Evolutionary conservation across 2,888 invertebrate genomes (phyloP).

Genomic region (Ectemnius cavifrons): DNA sequence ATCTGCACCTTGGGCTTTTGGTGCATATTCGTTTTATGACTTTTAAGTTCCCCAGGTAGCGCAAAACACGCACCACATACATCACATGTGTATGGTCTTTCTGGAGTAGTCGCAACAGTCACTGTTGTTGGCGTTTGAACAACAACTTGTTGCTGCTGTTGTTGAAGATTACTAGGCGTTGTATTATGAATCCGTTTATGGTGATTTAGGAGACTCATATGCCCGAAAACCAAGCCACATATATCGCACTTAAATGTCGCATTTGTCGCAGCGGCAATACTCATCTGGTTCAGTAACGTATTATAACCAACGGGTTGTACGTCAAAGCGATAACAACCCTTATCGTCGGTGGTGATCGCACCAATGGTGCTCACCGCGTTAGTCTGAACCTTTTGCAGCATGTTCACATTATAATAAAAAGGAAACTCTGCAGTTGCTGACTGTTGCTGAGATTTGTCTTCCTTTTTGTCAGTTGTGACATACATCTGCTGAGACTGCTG

Average conservation of each 20-base stretch:
- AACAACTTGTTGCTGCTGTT: conserved; percentile 77
- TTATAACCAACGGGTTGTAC: conserved; percentile 85
- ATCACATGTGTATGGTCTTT: conserved; percentile 78
- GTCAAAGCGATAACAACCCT: conserved; percentile 79
- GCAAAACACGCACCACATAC: conserved; percentile 78
- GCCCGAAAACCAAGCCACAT: conserved; percentile 91
- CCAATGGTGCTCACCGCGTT: conserved; percentile 77
- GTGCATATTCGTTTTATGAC: conserved; percentile 79
- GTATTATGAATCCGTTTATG: conserved; percentile 89
- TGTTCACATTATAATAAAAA: conserved; percentile 79
- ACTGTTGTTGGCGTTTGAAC: conserved; percentile 77
- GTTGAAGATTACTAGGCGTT: conserved; percentile 74
- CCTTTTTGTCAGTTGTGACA: conserved; percentile 73
- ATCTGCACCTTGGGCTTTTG: conserved; percentile 76
- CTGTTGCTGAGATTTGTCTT: conserved; percentile 74
- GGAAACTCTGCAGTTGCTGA: conserved; percentile 77
- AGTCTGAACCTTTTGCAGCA: conserved; percentile 79
- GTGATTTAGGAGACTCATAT: conserved; percentile 89
- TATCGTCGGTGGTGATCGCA: conserved; percentile 77
- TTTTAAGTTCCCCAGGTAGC: conserved; percentile 78
- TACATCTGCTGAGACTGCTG: conserved; percentile 75
- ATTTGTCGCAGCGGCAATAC: conserved; percentile 84
- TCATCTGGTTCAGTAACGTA: conserved; percentile 92
- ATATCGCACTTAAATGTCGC: conserved; percentile 94
- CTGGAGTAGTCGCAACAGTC: conserved; percentile 75